These are phyloP conservation scores for Nerophis lumbriciformis DNA, from an alignment of 2,113 vertebrate species.

Conservation along the genomic window DNA sequence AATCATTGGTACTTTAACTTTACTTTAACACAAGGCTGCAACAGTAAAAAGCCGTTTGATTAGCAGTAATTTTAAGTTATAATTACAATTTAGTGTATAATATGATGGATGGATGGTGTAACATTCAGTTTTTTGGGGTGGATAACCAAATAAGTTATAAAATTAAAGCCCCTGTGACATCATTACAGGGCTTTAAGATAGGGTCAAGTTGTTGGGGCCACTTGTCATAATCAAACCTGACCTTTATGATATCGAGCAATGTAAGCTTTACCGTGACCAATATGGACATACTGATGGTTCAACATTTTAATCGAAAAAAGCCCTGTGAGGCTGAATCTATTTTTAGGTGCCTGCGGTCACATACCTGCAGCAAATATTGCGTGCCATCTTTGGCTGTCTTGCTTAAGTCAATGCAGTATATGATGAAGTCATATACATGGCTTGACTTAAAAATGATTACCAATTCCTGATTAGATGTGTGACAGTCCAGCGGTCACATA, in stretches of 20 bases:
- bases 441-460: slow-evolving; percentile 1
- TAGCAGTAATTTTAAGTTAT: background rate
- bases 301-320: background rate
- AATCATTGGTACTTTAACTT: too few relatives aligned
- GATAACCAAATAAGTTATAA: background rate
- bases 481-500: background rate
- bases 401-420: too few relatives aligned
- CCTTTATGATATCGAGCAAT: background rate
- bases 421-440: background rate
- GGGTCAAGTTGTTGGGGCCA: background rate
- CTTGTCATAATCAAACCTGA: background rate
- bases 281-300: background rate
- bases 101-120: too few relatives aligned
- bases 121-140: background rate
- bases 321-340: background rate
- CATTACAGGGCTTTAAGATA: background rate
- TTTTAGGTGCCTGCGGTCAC: background rate
- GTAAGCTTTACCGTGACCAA: background rate
- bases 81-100: background rate
- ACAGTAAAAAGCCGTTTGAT: background rate
- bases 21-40: too few relatives aligned
- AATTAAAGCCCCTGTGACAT: background rate
- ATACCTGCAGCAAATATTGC: background rate
- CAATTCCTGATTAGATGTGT: slow-evolving; percentile 7
- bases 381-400: background rate